A percentile compares a stretch with the other conserved stretches of the same genome.
phyloP scores from a whole-genome alignment of 2,797 vertebrate genomes.

The Alcedo atthis region DNA sequence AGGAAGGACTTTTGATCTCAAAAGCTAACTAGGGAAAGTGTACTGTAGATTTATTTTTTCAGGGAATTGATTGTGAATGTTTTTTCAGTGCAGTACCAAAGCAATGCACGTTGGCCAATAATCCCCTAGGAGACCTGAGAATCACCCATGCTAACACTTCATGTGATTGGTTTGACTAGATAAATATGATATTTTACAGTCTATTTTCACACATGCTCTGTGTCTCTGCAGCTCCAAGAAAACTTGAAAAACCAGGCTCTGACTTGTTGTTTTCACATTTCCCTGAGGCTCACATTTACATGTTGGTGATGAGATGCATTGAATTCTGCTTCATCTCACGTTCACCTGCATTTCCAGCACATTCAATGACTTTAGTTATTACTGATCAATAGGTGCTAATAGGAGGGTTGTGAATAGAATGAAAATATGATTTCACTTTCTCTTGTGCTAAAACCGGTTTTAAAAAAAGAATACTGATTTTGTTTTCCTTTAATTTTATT shows the following conservation, averaged over 20 bases:
- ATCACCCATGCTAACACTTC: not conserved
- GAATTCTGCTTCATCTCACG: not conserved
- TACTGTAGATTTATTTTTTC: not conserved
- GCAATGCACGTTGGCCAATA: not conserved
- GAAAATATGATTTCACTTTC: not conserved
- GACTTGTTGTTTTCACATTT: not conserved
- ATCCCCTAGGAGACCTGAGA: not conserved
- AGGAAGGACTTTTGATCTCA: not conserved
- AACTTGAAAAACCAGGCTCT: not conserved
- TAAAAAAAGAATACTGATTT: not conserved
- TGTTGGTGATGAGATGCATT: not conserved
- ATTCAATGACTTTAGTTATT: not conserved
- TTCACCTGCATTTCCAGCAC: not conserved
- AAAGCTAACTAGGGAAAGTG: not conserved
- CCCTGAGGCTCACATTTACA: not conserved
- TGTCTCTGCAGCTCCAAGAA: not conserved
- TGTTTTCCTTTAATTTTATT: not conserved
- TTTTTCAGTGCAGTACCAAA: not conserved
- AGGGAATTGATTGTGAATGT: not conserved
- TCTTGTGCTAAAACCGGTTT: not conserved
- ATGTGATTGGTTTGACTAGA: not conserved
- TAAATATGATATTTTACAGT: not conserved
- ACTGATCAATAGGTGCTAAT: not conserved
- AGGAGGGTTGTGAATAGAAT: not conserved
- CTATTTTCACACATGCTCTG: not conserved